Conservation (phyloP, 2,888 invertebrate genomes). For the Scaptomyza caliginosa region DNA sequence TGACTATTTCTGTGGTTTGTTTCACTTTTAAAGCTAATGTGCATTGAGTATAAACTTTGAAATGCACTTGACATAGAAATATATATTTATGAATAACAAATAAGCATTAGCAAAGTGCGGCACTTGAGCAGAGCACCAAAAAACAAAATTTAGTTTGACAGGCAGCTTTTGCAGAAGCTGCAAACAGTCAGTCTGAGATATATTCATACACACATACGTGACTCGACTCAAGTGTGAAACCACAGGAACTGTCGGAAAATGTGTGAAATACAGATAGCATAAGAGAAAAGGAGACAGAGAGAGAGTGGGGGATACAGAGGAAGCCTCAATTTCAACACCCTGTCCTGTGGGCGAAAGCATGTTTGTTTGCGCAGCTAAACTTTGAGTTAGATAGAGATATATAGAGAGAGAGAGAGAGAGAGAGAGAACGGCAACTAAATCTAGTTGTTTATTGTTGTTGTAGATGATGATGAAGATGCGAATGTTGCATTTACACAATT, state of each 20-base stretch:
- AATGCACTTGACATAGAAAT: conserved; percentile 22
- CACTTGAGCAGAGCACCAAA: conserved; percentile 32
- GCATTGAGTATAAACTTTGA: conserved; percentile 24
- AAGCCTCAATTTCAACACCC: conserved; percentile 12
- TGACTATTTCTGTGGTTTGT: neutral
- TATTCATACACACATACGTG: conserved; percentile 49
- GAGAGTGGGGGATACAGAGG: neutral
- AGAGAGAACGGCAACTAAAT: conserved; percentile 7
- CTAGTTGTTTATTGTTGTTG: conserved; percentile 17
- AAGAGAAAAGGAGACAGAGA: neutral
- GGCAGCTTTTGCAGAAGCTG: conserved; percentile 11
- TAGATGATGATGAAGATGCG: conserved; percentile 7
- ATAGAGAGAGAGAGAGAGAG: neutral
- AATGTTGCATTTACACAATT: neutral
- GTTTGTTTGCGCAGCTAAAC: conserved; percentile 43
- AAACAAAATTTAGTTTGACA: conserved; percentile 1
- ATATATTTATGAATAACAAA: conserved; percentile 48
- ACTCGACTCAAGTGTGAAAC: conserved; percentile 60
- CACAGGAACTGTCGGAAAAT: conserved; percentile 31
- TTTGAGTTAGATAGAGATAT: neutral
- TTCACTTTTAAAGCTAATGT: conserved; percentile 24
- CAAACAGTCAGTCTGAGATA: conserved; percentile 23
- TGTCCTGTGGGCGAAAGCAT: conserved; percentile 13
- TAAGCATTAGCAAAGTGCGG: conserved; percentile 54
- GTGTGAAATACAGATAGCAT: neutral